These are phyloP conservation scores for Lasiurus borealis DNA, from an alignment of 2,113 vertebrate genomes.

Conservation along the genomic window DNA sequence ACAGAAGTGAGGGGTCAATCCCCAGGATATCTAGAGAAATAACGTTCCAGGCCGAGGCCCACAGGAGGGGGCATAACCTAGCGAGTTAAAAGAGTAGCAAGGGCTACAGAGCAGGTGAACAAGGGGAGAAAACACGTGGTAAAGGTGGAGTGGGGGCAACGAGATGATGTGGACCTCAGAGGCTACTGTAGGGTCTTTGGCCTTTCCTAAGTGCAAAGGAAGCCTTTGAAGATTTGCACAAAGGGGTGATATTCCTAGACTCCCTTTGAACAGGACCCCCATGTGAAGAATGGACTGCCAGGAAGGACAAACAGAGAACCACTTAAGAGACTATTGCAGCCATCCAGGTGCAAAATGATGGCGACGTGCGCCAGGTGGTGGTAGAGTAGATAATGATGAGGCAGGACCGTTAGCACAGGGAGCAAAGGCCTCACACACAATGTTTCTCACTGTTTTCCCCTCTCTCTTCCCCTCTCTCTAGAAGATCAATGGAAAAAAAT, in stretches of 20 bases:
- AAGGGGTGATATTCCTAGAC: background rate
- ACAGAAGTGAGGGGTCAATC: background rate
- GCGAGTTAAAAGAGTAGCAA: background rate
- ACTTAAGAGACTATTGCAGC: background rate
- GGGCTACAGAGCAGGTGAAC: background rate
- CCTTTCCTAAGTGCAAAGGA: background rate
- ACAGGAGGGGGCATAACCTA: background rate
- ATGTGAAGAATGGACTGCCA: background rate
- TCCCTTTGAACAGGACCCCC: background rate
- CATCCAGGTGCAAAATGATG: background rate
- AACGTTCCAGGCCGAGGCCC: background rate
- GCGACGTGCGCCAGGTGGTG: background rate
- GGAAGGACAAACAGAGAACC: background rate
- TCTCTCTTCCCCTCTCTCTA: too few relatives aligned
- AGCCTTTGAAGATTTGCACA: background rate
- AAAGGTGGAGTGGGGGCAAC: rapidly evolving
- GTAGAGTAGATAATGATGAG: background rate
- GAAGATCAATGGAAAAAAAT: too few relatives aligned
- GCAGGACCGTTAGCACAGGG: background rate
- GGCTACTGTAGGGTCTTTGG: background rate
- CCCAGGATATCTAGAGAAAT: background rate
- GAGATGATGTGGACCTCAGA: background rate
- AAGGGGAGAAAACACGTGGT: background rate
- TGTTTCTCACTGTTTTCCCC: too few relatives aligned
- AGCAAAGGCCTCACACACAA: background rate